These are phyloP conservation scores for Datnioides undecimradiatus DNA, from an alignment of 2,113 vertebrate species.

Conservation along the genomic window DNA sequence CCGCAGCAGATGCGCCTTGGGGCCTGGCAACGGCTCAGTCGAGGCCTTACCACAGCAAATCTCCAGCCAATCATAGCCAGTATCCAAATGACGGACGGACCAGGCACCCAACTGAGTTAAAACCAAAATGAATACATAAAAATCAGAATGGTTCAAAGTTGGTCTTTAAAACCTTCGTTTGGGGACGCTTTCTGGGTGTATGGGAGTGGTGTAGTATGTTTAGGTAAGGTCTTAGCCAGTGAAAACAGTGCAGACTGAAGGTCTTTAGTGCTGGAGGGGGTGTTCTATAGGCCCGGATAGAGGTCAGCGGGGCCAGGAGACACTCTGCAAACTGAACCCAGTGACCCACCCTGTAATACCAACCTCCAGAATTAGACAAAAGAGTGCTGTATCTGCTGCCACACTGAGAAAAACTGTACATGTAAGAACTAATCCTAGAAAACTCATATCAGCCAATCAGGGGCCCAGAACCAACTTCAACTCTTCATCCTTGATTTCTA, in stretches of 20 bases:
- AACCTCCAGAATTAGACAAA: neutral
- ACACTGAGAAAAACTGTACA: neutral
- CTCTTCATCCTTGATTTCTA: neutral
- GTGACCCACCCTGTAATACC: conserved; percentile 44
- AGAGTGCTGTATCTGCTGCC: neutral
- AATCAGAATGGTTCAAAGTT: conserved; percentile 23
- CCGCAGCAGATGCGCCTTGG: conserved; percentile 61
- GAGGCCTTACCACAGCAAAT: neutral
- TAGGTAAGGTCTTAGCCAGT: conserved; percentile 74
- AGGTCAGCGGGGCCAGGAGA: conserved; percentile 70
- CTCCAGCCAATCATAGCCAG: conserved; percentile 23
- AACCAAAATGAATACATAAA: conserved; percentile 27
- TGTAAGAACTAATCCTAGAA: neutral
- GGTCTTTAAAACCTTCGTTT: conserved; percentile 27
- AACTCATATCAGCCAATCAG: neutral
- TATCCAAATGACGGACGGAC: conserved; percentile 27
- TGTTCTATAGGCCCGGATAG: conserved; percentile 60
- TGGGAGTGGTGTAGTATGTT: conserved; percentile 70
- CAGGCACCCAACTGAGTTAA: conserved; percentile 9
- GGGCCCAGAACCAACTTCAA: neutral
- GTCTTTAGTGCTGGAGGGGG: conserved; percentile 44
- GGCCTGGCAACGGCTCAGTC: conserved; percentile 52
- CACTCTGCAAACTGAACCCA: conserved; percentile 56
- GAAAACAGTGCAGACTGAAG: conserved; percentile 65
- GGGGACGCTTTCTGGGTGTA: conserved; percentile 40